phyloP scores from a whole-genome alignment of 2,113 vertebrate genomes.

The Oryzias melastigma region DNA sequence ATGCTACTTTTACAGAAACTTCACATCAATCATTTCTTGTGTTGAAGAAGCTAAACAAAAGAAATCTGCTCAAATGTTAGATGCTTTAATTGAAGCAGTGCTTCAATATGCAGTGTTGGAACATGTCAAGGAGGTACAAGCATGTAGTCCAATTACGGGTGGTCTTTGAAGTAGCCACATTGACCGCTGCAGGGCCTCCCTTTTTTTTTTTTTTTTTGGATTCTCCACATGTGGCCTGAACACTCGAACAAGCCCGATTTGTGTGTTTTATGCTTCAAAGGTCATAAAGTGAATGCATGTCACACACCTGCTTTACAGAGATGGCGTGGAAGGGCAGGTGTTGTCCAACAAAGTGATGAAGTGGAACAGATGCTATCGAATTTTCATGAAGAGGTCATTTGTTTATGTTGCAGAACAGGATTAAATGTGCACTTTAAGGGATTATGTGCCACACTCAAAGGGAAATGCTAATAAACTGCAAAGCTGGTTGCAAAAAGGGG shows the following conservation, averaged over 20 bases:
- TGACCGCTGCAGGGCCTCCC: slow-evolving; percentile 11
- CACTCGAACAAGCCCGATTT: slow-evolving; percentile 20
- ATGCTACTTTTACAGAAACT: background rate
- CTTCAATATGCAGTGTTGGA: background rate
- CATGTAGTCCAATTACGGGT: slow-evolving; percentile 37
- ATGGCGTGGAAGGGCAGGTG: slow-evolving; percentile 17
- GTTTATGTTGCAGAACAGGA: slow-evolving; percentile 17
- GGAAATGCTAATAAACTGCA: slow-evolving; percentile 29
- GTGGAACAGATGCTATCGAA: slow-evolving; percentile 10
- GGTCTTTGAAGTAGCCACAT: slow-evolving; percentile 50
- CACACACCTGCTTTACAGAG: slow-evolving; percentile 18
- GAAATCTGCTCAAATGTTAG: background rate
- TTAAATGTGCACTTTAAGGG: slow-evolving; percentile 2
- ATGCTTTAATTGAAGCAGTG: background rate
- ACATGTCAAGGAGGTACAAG: background rate
- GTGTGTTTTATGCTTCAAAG: slow-evolving; percentile 33
- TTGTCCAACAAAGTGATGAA: slow-evolving; percentile 14
- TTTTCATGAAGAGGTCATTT: slow-evolving; percentile 28
- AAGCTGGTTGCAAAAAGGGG: background rate
- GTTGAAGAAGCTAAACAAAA: background rate
- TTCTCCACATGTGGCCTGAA: slow-evolving; percentile 44
- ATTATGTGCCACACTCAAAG: slow-evolving; percentile 6
- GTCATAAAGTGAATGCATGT: slow-evolving; percentile 26
- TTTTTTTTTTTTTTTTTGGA: slow-evolving; percentile 46
- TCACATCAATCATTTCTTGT: background rate